Percentiles rank a stretch among this genome's conserved stretches.
Evolutionary conservation across 2,113 vertebrate species (phyloP).

Genomic region (Bambusicola thoracicus): DNA sequence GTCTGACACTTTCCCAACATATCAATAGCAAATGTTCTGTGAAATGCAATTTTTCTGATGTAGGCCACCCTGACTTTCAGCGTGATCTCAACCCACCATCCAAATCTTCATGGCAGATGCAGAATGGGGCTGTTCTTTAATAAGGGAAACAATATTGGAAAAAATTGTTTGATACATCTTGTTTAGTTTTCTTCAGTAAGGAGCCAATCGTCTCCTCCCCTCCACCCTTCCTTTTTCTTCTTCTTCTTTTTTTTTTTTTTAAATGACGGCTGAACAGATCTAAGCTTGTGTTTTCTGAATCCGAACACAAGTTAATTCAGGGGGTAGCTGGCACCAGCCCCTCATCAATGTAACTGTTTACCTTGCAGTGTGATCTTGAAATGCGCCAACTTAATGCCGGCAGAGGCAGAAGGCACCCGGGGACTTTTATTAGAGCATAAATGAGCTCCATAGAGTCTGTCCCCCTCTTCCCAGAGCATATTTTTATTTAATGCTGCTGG

Average conservation of each 20-base stretch:
- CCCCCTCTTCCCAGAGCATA: not conserved
- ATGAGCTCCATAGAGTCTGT: not conserved
- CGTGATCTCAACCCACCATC: conserved; percentile 57
- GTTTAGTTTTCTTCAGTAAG: not conserved
- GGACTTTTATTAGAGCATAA: not conserved
- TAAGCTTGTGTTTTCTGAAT: not conserved
- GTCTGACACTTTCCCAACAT: conserved; percentile 79
- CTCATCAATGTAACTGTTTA: not conserved
- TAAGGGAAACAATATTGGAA: not conserved
- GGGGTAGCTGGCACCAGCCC: not conserved
- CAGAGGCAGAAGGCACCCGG: not conserved
- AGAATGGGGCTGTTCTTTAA: conserved; percentile 2
- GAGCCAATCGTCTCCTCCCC: not conserved
- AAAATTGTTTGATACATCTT: not conserved
- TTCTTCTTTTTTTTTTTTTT: not conserved
- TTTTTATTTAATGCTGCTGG: not conserved
- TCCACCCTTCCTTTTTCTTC: not conserved
- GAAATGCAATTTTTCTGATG: conserved; percentile 69
- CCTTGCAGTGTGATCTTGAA: not conserved
- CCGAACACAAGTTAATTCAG: not conserved
- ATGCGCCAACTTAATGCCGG: not conserved
- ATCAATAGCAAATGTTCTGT: conserved; percentile 82
- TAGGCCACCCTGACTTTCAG: conserved; percentile 77
- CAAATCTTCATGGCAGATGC: conserved; percentile 64
- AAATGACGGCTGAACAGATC: not conserved